A percentile compares a stretch with the other conserved stretches of the same genome.
Evolutionary conservation across 64 coral and sea anemone species (phyloP).

Genomic region (Anthopleura sola): DNA sequence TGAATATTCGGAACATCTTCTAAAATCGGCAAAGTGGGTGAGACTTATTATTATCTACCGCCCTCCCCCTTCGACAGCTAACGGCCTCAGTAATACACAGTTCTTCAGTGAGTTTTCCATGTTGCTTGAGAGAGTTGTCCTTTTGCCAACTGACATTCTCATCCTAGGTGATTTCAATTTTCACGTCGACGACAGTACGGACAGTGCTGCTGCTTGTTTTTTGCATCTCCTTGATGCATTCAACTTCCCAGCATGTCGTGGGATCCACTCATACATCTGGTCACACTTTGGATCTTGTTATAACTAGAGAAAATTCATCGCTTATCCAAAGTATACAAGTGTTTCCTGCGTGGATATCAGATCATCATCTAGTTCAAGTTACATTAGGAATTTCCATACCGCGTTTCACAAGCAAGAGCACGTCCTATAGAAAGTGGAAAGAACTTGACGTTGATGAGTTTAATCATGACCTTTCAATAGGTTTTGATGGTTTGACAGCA

Average conservation of each 20-base stretch:
- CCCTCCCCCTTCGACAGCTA: conserved; percentile 29
- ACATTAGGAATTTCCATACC: neutral
- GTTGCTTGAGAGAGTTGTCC: conserved; percentile 4
- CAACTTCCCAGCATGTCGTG: conserved; percentile 10
- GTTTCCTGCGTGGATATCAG: conserved; percentile 17
- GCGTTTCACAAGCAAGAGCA: neutral
- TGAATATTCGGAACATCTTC: conserved; percentile 40
- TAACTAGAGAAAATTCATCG: conserved; percentile 12
- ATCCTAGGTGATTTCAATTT: conserved; percentile 49
- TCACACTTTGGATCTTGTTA: conserved; percentile 34
- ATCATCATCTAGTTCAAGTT: neutral
- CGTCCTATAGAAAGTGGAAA: neutral
- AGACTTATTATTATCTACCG: conserved; percentile 26
- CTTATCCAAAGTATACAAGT: neutral
- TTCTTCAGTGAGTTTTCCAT: conserved; percentile 26
- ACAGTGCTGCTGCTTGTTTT: neutral
- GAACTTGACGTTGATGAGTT: neutral
- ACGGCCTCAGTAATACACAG: neutral
- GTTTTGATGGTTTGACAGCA: neutral
- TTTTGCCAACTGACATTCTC: neutral
- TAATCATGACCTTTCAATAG: neutral
- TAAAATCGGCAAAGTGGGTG: neutral
- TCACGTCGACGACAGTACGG: conserved; percentile 12
- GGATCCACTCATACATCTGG: conserved; percentile 9
- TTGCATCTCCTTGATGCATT: conserved; percentile 6